A percentile compares a stretch with the other conserved stretches of the same genome.
These are phyloP conservation scores for Heterotilapia buettikoferi DNA, from an alignment of 2,113 vertebrate genomes.

Conservation along the genomic window DNA sequence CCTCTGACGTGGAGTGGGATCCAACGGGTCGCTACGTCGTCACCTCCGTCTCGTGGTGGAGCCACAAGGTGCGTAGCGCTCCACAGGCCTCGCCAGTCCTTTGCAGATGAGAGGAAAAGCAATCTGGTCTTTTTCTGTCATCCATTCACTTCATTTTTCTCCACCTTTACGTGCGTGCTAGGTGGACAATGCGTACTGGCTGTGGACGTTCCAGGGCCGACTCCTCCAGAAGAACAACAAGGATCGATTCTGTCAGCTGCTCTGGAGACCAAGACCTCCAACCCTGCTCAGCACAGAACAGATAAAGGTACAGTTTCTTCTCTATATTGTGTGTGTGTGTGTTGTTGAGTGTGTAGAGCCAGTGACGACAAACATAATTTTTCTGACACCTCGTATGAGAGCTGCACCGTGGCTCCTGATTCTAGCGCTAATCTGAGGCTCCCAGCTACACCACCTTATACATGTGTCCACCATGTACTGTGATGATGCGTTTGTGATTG, in stretches of 20 bases:
- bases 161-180: slow-evolving; percentile 30
- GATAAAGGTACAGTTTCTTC: slow-evolving; percentile 78
- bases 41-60: slow-evolving; percentile 99
- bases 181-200: slow-evolving; percentile 98
- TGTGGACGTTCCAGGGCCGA: slow-evolving; percentile 98
- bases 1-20: slow-evolving; percentile 97
- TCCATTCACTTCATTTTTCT: background rate
- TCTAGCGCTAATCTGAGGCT: background rate
- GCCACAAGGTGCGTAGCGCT: slow-evolving; percentile 82
- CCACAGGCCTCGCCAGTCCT: background rate
- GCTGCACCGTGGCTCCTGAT: slow-evolving; percentile 1
- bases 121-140: background rate
- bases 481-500: background rate
- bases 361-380: background rate
- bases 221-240: slow-evolving; percentile 97
- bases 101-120: background rate
- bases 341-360: background rate
- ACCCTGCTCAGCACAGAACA: slow-evolving; percentile 83
- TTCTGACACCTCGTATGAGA: slow-evolving; percentile 30
- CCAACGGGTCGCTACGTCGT: slow-evolving; percentile 92
- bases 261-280: slow-evolving; percentile 91
- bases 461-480: background rate
- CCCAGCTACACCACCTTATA: background rate
- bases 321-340: background rate
- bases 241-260: slow-evolving; percentile 94